Base-by-base conservation (phyloP, 2,797 vertebrate species). In the Hapalemur alaotrensis region DNA sequence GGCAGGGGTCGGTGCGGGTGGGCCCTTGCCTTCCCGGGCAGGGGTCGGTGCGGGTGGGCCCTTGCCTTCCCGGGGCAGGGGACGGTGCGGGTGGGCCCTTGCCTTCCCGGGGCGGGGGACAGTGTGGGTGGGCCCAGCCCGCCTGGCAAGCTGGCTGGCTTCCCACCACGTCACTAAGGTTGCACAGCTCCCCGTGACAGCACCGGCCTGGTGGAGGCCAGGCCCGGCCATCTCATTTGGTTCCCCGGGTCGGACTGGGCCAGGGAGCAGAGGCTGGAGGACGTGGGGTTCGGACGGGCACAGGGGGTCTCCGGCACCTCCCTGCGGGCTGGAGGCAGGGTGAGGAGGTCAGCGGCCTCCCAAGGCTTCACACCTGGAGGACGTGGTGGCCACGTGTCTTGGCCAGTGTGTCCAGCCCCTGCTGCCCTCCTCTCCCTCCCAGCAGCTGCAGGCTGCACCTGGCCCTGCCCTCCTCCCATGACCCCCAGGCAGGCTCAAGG, bases 41-140 rank as follows among this genome's bases (percentile, higher is more conserved):
- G 38, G 38, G 38, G 38, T 2, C 38, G 38, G 38, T 4, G 4
- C 38, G 38, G 38, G 38, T 38, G 38, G 38, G 38, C 38, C 38
- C 38, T 38, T 38, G 38, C 38, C 46, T 3, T 7, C 43, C 6
- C 0, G 0, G 0, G 57, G 30, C 4, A 1, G 48, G 0, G 1
- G 57, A 25, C 4, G 3, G 48, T 13, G 43, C 7, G 6, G 7
- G 18, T 1, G 4, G 23, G 57, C 38, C 30, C 10, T 38, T 38
- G 38, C 38, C 38, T 38, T 38, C 38, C 38, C 4, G 38, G 38
- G 38, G 38, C 38, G 38, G 38, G 38, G 38, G 38, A 38, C 38
- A 38, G 38, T 38, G 38, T 13, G 54, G 48, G 7, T 1, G 4
- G 23, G 57, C 38, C 30, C 10, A 0, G 43, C 13, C 30, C 41